phyloP scores from a whole-genome alignment of 2,113 vertebrate species.

The Cettia cetti region DNA sequence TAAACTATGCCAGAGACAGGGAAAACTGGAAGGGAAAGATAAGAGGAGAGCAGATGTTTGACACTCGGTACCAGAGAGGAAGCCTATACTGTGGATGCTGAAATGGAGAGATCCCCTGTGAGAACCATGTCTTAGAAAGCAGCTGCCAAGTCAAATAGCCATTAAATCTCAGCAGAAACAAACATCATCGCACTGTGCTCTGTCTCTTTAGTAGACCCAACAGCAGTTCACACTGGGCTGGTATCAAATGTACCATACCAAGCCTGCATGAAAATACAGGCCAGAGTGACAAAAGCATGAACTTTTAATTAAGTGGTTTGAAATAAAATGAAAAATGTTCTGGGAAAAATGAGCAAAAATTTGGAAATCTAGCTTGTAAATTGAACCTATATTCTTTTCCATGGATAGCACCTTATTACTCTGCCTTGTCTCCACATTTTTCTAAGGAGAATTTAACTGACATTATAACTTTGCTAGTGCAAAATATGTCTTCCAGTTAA shows the following conservation, averaged over 20 bases:
- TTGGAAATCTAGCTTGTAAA: not conserved
- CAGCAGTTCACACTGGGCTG: constrained; percentile 19
- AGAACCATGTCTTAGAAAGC: constrained; percentile 38
- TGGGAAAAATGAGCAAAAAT: not conserved
- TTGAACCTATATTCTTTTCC: not conserved
- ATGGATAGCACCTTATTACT: not conserved
- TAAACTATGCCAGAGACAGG: not conserved
- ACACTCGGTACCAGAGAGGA: not conserved
- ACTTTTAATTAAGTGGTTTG: not conserved
- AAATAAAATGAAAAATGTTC: not conserved
- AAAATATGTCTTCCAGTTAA: not conserved
- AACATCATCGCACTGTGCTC: not conserved
- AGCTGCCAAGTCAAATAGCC: constrained; percentile 54
- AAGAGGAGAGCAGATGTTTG: constrained; percentile 50
- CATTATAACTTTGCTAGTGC: not conserved
- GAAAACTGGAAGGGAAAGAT: constrained; percentile 30
- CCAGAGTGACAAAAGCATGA: not conserved
- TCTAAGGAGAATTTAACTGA: not conserved
- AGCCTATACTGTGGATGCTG: constrained; percentile 5
- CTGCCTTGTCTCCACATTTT: not conserved
- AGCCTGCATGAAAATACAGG: not conserved
- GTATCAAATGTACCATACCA: not conserved
- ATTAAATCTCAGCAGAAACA: constrained; percentile 64
- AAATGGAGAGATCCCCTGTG: constrained; percentile 52
- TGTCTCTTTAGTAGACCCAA: constrained; percentile 34